phyloP scores from a whole-genome alignment of 2,888 invertebrate genomes.

The Andrena trimmerana region DNA sequence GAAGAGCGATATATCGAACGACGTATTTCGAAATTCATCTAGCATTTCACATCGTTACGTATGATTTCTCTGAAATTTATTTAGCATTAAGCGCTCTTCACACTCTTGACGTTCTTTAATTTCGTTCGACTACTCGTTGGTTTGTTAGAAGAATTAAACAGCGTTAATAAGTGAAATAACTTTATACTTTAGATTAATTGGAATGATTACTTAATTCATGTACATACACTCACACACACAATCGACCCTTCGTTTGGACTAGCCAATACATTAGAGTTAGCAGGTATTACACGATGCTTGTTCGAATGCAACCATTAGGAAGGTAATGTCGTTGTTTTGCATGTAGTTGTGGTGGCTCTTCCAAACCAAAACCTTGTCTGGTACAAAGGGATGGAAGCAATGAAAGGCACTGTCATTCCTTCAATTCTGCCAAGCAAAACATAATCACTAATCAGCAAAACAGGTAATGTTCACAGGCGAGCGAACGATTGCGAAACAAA shows the following conservation, averaged over 20 bases:
- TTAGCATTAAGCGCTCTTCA: conserved; percentile 4
- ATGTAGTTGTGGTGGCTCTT: conserved; percentile 88
- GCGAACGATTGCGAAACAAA: conserved; percentile 49
- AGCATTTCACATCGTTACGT: not conserved
- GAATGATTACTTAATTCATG: conserved; percentile 27
- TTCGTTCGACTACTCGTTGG: not conserved
- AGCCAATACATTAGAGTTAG: conserved; percentile 39
- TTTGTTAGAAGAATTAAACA: not conserved
- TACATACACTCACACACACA: conserved; percentile 30
- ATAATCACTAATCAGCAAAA: conserved; percentile 80
- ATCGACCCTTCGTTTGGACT: conserved; percentile 31
- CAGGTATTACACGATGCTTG: conserved; percentile 71
- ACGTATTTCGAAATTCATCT: not conserved
- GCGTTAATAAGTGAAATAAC: not conserved
- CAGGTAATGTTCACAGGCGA: conserved; percentile 79
- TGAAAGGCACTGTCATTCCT: conserved; percentile 86
- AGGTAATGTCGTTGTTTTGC: conserved; percentile 84
- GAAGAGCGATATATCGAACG: conserved; percentile 3
- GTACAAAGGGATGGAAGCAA: conserved; percentile 87
- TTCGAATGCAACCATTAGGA: conserved; percentile 79
- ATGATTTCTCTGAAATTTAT: conserved; percentile 13
- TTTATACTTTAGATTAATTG: not conserved
- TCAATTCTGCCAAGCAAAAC: conserved; percentile 86
- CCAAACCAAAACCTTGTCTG: conserved; percentile 89
- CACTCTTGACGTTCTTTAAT: not conserved